Base-by-base conservation (phyloP, 1,140 invertebrate genomes). In the Zaprionus capensis region DNA sequence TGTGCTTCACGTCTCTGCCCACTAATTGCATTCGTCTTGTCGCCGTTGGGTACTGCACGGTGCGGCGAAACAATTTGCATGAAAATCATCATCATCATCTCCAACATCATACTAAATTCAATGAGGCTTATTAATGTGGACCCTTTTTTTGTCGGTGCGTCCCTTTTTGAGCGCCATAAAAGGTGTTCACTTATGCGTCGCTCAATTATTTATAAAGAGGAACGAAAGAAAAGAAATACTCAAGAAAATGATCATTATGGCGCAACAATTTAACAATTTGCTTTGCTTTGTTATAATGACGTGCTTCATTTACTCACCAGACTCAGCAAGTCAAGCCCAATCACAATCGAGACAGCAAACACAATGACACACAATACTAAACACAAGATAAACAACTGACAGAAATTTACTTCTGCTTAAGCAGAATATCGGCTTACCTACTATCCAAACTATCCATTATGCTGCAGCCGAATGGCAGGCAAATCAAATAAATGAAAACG, bases 151-250 rank as follows among this genome's bases (percentile, higher is more conserved):
- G 46, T 51, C 15, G 6, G n/a, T 17, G n/a, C 41, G 20, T 17
- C n/a, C n/a, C 5, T 17, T 17, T 44, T n/a, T 7, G 41, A 17
- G 41, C 1, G n/a, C n/a, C 53, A 53, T 61, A 76, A 88, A 81
- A 49, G 77, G 14, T 38, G 65, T 65, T 78, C 81, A 84, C 74
- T 88, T 87, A 81, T 71, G 81, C 66, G 51, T 26, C 49, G 31
- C 78, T 81, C 78, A 81, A 87, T 83, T 87, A 88, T 88, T 88
- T 79, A 88, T 71, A 78, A 88, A 83, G 74, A 55, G 15, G 34
- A 44, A 44, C 38, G 34, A 17, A 44, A 14, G 22, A 17, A 64
- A 9, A 55, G 49, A 65, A 51, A 46, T 46, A 17, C 41, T n/a
- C 28, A 20, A 38, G n/a, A 17, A 44, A 77, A 67, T 38, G n/a